A percentile compares a stretch with the other conserved stretches of the same genome.
phyloP scores from a whole-genome alignment of 2,888 invertebrate species.

The Dorcus parallelipipedus region DNA sequence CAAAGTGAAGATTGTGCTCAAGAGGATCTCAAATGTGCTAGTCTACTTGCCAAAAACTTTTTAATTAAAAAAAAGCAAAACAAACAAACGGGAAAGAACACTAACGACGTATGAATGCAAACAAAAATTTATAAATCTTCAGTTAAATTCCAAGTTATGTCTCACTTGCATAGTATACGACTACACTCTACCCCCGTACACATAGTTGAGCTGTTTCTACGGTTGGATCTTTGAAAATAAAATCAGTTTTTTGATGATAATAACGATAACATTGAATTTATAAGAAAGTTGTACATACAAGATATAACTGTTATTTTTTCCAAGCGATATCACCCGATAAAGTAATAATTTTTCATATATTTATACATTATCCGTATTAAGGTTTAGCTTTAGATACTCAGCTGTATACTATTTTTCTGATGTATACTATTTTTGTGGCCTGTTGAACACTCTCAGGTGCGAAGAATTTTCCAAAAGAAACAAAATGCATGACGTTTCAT shows the following conservation, averaged over 20 bases:
- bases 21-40: constrained; percentile 32
- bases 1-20: constrained; percentile 11
- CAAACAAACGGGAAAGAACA: background rate
- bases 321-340: constrained; percentile 15
- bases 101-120: background rate
- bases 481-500: background rate
- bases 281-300: constrained; percentile 13
- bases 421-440: constrained; percentile 33
- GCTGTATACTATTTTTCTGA: constrained; percentile 20
- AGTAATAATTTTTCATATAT: constrained; percentile 17
- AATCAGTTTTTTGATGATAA: background rate
- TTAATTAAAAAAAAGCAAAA: background rate
- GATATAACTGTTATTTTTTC: constrained; percentile 21
- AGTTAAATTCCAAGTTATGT: background rate
- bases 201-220: background rate
- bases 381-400: constrained; percentile 5
- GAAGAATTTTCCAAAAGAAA: constrained; percentile 6
- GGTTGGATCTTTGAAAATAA: constrained; percentile 2
- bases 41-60: constrained; percentile 33
- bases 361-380: constrained; percentile 13
- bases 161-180: constrained; percentile 29
- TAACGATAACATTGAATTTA: background rate
- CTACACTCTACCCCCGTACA: constrained; percentile 7
- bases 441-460: constrained; percentile 29
- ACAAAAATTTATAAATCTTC: background rate